Percentiles rank a stretch among this genome's conserved stretches.
Conservation (phyloP, 2,888 invertebrate species). For the Pogonocherus hispidulus region DNA sequence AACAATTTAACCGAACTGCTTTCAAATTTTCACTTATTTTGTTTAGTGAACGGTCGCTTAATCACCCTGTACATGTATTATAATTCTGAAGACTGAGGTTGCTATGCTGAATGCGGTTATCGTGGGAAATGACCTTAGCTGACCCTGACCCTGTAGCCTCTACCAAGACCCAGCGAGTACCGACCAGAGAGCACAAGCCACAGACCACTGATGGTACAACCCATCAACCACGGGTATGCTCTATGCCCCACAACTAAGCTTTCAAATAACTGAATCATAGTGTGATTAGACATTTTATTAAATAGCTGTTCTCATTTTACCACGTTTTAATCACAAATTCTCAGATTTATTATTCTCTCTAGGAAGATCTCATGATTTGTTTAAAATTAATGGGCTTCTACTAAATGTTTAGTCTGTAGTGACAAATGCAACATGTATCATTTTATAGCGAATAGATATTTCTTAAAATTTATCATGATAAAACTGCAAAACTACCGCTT, state of each 20-base stretch:
- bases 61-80: conserved; percentile 55
- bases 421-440: too few species aligned
- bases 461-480: too few species aligned
- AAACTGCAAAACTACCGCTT: too few species aligned
- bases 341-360: background rate
- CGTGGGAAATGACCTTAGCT: conserved; percentile 71
- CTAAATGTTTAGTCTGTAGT: too few species aligned
- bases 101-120: conserved; percentile 68
- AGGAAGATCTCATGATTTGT: background rate
- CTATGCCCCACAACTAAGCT: conserved; percentile 38
- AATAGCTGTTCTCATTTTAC: background rate
- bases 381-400: background rate
- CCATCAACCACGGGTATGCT: conserved; percentile 36
- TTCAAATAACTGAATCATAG: conserved; percentile 31
- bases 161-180: conserved; percentile 49
- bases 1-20: too few species aligned
- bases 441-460: too few species aligned
- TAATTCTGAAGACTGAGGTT: conserved; percentile 66
- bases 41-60: background rate
- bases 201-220: conserved; percentile 46
- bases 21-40: background rate
- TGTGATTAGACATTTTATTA: conserved; percentile 15
- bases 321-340: conserved; percentile 4
- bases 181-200: conserved; percentile 50
- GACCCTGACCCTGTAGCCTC: conserved; percentile 69